Base-by-base conservation (phyloP, 2,888 invertebrate species). In the Peribatodes rhomboidaria region DNA sequence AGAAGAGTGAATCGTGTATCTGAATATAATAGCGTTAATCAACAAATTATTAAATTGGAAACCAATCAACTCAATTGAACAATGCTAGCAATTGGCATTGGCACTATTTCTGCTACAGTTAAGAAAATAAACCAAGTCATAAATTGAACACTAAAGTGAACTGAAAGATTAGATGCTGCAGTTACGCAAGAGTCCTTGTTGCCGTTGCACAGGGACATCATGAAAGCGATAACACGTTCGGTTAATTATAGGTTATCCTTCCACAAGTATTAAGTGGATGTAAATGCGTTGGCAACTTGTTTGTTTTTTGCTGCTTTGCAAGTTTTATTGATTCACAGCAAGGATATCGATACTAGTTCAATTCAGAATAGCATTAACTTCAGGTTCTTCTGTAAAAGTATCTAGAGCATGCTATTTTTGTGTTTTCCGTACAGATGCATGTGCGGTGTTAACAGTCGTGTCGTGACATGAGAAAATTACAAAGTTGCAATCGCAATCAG, bases 391-490 rank as follows among this genome's bases (percentile, higher is more conserved):
- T 33, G 52, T 47, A 49, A 54, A 35, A 37, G 20, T 20, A 47
- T 58, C 27, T 47, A 14, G 31, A 46, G 39, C 37, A 57, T 44
- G 39, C 53, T 9, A 37, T 58, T 18, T 46, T 52, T 72, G 68
- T 74, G 71, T 72, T 75, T 76, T 57, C 67, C 61, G 67, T 62
- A 67, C 55, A 67, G 69, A 75, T 78, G 70, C 76, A 77, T 73
- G 71, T 72, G 70, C 76, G 71, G 69, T 68, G 72, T 68, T 67
- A 54, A 58, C 64, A 60, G 74, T 81, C 11, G 85, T 87, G 85
- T 82, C 85, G 85, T 87, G 85, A 83, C 81, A 81, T 72, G 80
- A 81, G 83, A 80, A 83, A 85, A 89, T 88, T 86, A 83, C 82
- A 76, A 79, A 80, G 82, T 83, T 83, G 85, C 81, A 85, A 78